phyloP scores from a whole-genome alignment of 2,888 invertebrate species.

The Biston stratarius region DNA sequence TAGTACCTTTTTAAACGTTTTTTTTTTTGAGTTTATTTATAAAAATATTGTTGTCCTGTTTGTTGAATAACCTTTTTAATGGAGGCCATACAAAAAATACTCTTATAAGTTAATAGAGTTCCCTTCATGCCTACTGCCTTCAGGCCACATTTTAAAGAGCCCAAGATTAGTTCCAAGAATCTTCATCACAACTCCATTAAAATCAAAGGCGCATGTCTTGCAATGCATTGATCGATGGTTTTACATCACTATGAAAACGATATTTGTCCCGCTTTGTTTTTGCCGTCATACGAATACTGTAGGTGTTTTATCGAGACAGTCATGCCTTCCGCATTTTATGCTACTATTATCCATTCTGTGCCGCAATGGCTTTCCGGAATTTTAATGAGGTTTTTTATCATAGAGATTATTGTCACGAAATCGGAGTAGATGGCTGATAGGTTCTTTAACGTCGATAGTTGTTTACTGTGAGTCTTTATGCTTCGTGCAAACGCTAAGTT shows the following conservation, averaged over 20 bases:
- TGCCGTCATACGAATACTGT: constrained; percentile 44
- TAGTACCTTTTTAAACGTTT: no score
- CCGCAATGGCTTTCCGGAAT: constrained; percentile 47
- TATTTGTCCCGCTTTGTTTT: constrained; percentile 50
- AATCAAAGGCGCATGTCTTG: no score
- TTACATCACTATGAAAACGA: neutral
- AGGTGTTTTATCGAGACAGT: constrained; percentile 42
- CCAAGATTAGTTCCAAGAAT: no score
- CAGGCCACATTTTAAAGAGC: no score
- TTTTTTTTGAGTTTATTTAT: no score
- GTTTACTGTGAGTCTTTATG: neutral
- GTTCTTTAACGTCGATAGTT: constrained; percentile 11
- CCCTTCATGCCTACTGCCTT: no score
- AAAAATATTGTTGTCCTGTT: no score
- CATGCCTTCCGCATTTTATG: constrained; percentile 56
- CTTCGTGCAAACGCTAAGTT: constrained; percentile 17
- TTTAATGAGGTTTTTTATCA: constrained; percentile 64
- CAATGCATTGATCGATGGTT: no score
- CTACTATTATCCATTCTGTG: neutral
- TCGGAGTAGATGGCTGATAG: constrained; percentile 27
- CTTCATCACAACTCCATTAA: no score
- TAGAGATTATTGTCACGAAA: constrained; percentile 47
- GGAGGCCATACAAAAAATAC: no score
- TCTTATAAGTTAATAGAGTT: no score
- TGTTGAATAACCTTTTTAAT: no score